Base-by-base conservation (phyloP, 2,888 invertebrate genomes). In the Frankliniella fusca region DNA sequence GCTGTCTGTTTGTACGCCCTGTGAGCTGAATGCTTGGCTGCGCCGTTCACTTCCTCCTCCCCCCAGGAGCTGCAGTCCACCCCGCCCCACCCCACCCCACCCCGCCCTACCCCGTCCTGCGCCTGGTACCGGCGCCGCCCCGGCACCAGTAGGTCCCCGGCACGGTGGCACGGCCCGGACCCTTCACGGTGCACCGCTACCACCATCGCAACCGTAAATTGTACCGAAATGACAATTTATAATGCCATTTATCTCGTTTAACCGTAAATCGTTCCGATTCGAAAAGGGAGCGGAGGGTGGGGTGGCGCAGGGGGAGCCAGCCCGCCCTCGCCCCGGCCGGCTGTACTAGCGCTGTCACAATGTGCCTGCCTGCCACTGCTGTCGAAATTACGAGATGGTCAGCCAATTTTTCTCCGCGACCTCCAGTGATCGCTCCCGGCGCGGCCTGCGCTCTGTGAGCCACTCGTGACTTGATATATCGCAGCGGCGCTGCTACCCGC, bases 181-280 rank as follows among this genome's bases (percentile, higher is more conserved):
- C 61, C 70, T n/a, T 70, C 70, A 70, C 70, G 54, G 18, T 20
- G 27, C 70, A 27, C 70, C 27, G 70, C 70, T 23, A 23, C 70
- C 70, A 11, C 70, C 23, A 76, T 76, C 27, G 70, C 23, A 27
- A 76, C 70, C 70, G 70, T 76, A 76, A 76, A 76, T 76, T 76
- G 27, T 76, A 27, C 70, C 70, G 70, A 76, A 76, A 76, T 76
- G 70, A 76, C 70, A 76, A 76, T 76, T 76, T 76, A 76, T 76
- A 76, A 27, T 76, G 70, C 70, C 70, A 76, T 76, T 76, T 76
- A 76, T 76, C 70, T 76, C 70, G 70, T 76, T 76, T 76, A 76
- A 76, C 70, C 70, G 70, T 76, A 76, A 76, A 76, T 76, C 70
- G 70, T 23, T 23, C 23, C 70, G 38, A 38, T 38, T 38, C 38